phyloP scores from a whole-genome alignment of 2,888 invertebrate species.

The Athripsodes cinereus region DNA sequence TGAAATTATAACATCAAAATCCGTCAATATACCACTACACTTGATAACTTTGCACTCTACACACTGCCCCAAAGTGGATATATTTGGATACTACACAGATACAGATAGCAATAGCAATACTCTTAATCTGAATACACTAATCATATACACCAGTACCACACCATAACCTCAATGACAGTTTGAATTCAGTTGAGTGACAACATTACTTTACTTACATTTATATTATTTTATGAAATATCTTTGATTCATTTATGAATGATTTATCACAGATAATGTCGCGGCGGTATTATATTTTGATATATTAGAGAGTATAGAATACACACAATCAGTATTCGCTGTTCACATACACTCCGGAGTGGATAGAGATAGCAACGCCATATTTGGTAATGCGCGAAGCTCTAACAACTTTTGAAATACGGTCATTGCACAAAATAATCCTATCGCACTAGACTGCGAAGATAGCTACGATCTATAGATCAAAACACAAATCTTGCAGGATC shows the following conservation, averaged over 20 bases:
- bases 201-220: conserved; percentile 22
- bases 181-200: conserved; percentile 18
- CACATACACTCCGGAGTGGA: conserved; percentile 35
- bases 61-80: conserved; percentile 40
- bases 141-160: background rate
- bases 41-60: conserved; percentile 32
- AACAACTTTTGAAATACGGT: conserved; percentile 16
- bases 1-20: conserved; percentile 29
- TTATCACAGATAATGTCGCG: conserved; percentile 34
- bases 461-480: no score
- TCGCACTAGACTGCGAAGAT: no score
- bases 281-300: background rate
- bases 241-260: conserved; percentile 19
- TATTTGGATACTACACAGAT: conserved; percentile 17
- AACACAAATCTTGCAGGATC: background rate
- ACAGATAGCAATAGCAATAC: background rate
- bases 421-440: background rate
- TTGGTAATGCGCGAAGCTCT: conserved; percentile 57
- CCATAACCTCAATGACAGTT: conserved; percentile 22
- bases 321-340: background rate
- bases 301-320: background rate
- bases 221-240: conserved; percentile 15
- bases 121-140: conserved; percentile 4
- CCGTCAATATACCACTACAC: conserved; percentile 31
- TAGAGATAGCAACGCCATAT: conserved; percentile 61